These are phyloP conservation scores for Spinibarbus caldwelli DNA, from an alignment of 2,797 vertebrate species.

Conservation along the genomic window DNA sequence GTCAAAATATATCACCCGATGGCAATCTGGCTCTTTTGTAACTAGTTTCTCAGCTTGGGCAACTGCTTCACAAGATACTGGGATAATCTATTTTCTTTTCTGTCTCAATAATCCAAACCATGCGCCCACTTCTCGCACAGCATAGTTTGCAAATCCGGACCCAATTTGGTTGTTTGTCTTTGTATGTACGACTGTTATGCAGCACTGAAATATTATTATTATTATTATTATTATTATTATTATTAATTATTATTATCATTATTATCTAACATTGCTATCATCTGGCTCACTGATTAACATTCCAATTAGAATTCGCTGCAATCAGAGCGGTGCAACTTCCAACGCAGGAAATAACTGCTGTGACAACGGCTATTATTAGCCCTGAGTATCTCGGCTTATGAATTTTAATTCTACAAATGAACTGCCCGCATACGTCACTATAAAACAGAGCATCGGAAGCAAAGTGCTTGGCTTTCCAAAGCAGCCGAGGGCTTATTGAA, in stretches of 20 bases:
- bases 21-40: constrained; percentile 80
- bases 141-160: constrained; percentile 71
- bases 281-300: constrained; percentile 73
- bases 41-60: constrained; percentile 73
- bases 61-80: constrained; percentile 81
- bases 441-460: constrained; percentile 22
- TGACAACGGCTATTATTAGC: constrained; percentile 60
- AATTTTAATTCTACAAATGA: constrained; percentile 57
- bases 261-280: constrained; percentile 69
- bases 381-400: constrained; percentile 48
- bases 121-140: constrained; percentile 68
- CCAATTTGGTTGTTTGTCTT: constrained; percentile 72
- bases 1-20: constrained; percentile 77
- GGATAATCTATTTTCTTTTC: constrained; percentile 70
- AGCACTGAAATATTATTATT: constrained; percentile 64
- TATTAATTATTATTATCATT: constrained; percentile 67
- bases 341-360: constrained; percentile 65
- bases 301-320: constrained; percentile 72
- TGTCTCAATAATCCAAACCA: constrained; percentile 73
- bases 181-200: constrained; percentile 67
- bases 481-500: constrained; percentile 11
- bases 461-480: constrained; percentile 12
- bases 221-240: constrained; percentile 51
- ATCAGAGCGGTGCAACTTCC: constrained; percentile 66
- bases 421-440: constrained; percentile 33